A percentile compares a stretch with the other conserved stretches of the same genome.
Evolutionary conservation across 2,797 vertebrate genomes (phyloP).

Genomic region (Anabas testudineus): DNA sequence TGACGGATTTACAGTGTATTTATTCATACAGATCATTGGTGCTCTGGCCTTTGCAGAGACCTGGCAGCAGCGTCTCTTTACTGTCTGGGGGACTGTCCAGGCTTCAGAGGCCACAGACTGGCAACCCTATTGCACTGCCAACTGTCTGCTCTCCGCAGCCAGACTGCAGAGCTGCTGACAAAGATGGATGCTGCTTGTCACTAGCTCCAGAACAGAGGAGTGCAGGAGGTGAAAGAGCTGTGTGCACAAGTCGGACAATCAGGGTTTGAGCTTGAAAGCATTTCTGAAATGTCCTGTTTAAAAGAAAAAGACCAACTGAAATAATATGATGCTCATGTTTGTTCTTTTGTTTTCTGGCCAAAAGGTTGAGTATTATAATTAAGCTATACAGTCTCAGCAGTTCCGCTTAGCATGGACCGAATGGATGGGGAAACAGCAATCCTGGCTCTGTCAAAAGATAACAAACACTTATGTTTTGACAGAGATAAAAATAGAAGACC

Average conservation of each 20-base stretch:
- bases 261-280: conserved; percentile 10
- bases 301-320: too few relatives aligned
- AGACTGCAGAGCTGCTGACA: conserved; percentile 37
- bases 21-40: background rate
- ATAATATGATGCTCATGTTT: too few relatives aligned
- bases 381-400: too few relatives aligned
- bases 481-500: too few relatives aligned
- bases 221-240: conserved; percentile 53
- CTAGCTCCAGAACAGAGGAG: conserved; percentile 47
- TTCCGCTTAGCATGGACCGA: too few relatives aligned
- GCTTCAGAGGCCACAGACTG: conserved; percentile 51
- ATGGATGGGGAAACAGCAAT: too few relatives aligned
- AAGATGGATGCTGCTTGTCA: conserved; percentile 32
- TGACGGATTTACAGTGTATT: conserved; percentile 4
- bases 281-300: too few relatives aligned
- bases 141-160: conserved; percentile 60
- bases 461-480: too few relatives aligned
- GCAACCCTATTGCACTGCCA: conserved; percentile 73
- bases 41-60: conserved; percentile 75
- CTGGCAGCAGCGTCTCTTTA: conserved; percentile 80
- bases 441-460: too few relatives aligned
- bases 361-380: too few relatives aligned
- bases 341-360: background rate
- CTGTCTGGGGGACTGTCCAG: conserved; percentile 67
- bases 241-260: conserved; percentile 30